Base-by-base conservation (phyloP, 37 sponge, comb jelly and placozoan species). In the Petrosia ficiformis region DNA sequence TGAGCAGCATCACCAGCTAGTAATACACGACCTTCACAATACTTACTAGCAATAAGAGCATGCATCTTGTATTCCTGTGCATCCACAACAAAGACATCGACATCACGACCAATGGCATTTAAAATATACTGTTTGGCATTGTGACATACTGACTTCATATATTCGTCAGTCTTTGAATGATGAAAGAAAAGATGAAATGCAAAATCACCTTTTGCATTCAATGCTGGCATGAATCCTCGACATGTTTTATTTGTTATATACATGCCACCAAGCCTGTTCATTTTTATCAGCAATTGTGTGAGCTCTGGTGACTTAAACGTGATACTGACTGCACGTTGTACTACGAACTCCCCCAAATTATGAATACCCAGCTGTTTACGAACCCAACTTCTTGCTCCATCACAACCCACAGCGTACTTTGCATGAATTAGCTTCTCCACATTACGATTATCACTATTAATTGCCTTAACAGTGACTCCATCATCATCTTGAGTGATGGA, bases 401-500 rank as follows among this genome's bases (percentile, higher is more conserved):
- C n/a, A n/a, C n/a, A n/a, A n/a, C n/a, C n/a, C n/a, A n/a, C n/a
- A n/a, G n/a, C n/a, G n/a, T n/a, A n/a, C n/a, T n/a, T n/a, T n/a
- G n/a, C n/a, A n/a, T n/a, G n/a, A n/a, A n/a, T 72, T 35, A 44
- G 43, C 2, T n/a, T 8, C 4, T 43, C 81, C 24, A 16, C 44
- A 10, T 52, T 74, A 0, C 29, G 74, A 2, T 57, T 72, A n/a
- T n/a, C n/a, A n/a, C n/a, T n/a, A n/a, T n/a, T n/a, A 56, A 31
- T 39, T 10, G 72, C 68, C 54, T 73, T 65, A 14, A 79, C 52
- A 1, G 64, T 74, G 33, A 80, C 81, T 30, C 89, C 89, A 22
- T 78, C 68, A 6, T 82, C 84, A 36, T 81, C 78, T 43, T 88
- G 89, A n/a, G n/a, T n/a, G n/a, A n/a, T n/a, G n/a, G n/a, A n/a